Percentiles rank a stretch among this genome's conserved stretches.
phyloP scores from a whole-genome alignment of 1,140 invertebrate species.

The Papilio polytes region DNA sequence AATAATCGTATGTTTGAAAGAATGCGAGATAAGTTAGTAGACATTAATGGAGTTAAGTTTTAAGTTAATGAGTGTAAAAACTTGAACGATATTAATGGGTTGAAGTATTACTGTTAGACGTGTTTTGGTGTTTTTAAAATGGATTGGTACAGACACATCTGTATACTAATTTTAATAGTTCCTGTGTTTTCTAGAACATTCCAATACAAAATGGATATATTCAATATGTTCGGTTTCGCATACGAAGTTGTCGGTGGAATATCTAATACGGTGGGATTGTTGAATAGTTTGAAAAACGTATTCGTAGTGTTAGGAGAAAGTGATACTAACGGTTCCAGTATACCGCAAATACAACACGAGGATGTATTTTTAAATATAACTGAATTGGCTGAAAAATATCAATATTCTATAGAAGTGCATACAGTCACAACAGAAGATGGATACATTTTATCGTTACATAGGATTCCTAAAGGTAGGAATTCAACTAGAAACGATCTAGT shows the following conservation, averaged over 20 bases:
- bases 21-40: no score
- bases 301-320: slow-evolving; percentile 2
- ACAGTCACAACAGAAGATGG: slow-evolving; percentile 84
- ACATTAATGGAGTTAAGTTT: no score
- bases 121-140: not conserved
- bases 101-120: not conserved
- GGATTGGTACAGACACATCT: not conserved
- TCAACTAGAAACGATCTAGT: slow-evolving; percentile 57
- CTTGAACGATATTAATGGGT: not conserved
- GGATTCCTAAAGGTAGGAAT: slow-evolving; percentile 76
- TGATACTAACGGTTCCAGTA: slow-evolving; percentile 14
- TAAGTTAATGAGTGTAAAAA: no score
- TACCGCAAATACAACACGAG: slow-evolving; percentile 37
- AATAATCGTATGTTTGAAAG: not conserved
- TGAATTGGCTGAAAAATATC: slow-evolving; percentile 78
- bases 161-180: not conserved
- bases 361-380: slow-evolving; percentile 59
- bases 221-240: not conserved
- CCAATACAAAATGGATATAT: not conserved
- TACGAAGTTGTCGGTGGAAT: slow-evolving; percentile 20
- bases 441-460: slow-evolving; percentile 85
- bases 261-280: not conserved
- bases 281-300: slow-evolving; percentile 34
- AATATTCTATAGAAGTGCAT: slow-evolving; percentile 85
- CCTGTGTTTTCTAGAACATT: not conserved